These are phyloP conservation scores for Euwallacea fornicatus DNA, from an alignment of 1,140 invertebrate species.

Conservation along the genomic window DNA sequence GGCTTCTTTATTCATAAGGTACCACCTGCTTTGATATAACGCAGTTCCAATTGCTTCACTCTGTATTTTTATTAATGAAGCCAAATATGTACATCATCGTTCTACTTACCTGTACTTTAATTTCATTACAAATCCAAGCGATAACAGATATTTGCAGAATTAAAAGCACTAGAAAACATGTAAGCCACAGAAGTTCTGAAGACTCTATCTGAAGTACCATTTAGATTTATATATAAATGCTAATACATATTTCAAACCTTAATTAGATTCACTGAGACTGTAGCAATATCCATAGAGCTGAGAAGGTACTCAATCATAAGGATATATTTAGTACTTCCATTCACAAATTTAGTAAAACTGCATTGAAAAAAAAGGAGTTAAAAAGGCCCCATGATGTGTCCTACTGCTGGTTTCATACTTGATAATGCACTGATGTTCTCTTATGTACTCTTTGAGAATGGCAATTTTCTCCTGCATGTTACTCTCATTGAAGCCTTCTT, in stretches of 20 bases:
- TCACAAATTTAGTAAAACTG: slow-evolving; percentile 9
- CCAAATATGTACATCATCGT: neutral
- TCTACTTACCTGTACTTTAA: slow-evolving; percentile 16
- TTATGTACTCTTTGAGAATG: slow-evolving; percentile 4
- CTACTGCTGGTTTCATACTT: neutral
- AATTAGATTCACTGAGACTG: slow-evolving; percentile 10
- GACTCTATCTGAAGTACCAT: neutral
- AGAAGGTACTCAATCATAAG: slow-evolving; percentile 17
- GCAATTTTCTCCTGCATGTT: slow-evolving; percentile 3
- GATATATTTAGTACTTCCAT: slow-evolving; percentile 6
- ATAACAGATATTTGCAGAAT: slow-evolving; percentile 13
- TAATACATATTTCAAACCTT: neutral
- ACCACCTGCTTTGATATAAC: slow-evolving; percentile 18
- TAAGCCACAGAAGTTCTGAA: neutral
- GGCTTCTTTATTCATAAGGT: slow-evolving; percentile 8
- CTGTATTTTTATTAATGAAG: neutral
- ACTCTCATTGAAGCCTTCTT: too few relatives aligned
- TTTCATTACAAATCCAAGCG: slow-evolving; percentile 17
- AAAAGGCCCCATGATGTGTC: too few relatives aligned
- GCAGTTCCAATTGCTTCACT: slow-evolving; percentile 17
- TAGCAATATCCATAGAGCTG: slow-evolving; percentile 14
- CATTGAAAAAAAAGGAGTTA: too few relatives aligned
- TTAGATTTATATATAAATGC: too few relatives aligned
- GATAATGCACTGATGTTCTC: slow-evolving; percentile 14
- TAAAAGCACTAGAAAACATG: slow-evolving; percentile 7